phyloP scores from a whole-genome alignment of 2,113 vertebrate genomes.

The Pampusana beccarii region DNA sequence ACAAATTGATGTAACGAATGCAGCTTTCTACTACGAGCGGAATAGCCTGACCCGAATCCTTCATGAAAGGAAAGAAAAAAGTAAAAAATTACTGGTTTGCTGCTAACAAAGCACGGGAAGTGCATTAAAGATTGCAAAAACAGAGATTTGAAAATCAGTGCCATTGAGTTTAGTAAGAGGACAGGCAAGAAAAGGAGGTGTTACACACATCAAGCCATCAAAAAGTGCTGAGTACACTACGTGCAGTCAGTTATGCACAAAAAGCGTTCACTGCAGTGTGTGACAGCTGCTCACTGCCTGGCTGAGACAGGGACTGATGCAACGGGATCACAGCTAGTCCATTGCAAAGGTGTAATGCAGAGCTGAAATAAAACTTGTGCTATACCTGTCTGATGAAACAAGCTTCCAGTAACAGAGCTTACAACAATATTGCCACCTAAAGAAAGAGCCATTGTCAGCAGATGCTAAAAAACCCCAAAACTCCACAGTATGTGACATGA shows the following conservation, averaged over 20 bases:
- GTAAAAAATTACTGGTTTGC: neutral
- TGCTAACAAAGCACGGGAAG: neutral
- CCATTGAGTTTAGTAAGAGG: conserved; percentile 64
- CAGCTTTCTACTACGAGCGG: conserved; percentile 98
- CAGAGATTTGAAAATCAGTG: conserved; percentile 52
- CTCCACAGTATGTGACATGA: neutral
- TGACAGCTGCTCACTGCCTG: conserved; percentile 33
- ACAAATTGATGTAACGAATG: conserved; percentile 96
- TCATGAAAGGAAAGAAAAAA: conserved; percentile 12
- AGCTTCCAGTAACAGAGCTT: neutral
- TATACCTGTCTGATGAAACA: neutral
- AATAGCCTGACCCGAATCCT: conserved; percentile 95
- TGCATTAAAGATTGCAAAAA: neutral
- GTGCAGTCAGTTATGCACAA: neutral
- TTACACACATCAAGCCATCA: conserved; percentile 18
- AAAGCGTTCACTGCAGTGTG: neutral
- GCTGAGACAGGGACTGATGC: neutral
- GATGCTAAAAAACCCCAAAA: neutral
- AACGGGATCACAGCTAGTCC: neutral
- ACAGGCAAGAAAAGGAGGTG: conserved; percentile 63
- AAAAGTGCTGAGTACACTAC: neutral
- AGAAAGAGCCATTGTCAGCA: neutral
- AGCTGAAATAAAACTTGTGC: neutral
- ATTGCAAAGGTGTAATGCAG: neutral
- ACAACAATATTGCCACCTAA: neutral